These are phyloP conservation scores for Agrilus planipennis DNA, from an alignment of 1,140 invertebrate species.

Conservation along the genomic window DNA sequence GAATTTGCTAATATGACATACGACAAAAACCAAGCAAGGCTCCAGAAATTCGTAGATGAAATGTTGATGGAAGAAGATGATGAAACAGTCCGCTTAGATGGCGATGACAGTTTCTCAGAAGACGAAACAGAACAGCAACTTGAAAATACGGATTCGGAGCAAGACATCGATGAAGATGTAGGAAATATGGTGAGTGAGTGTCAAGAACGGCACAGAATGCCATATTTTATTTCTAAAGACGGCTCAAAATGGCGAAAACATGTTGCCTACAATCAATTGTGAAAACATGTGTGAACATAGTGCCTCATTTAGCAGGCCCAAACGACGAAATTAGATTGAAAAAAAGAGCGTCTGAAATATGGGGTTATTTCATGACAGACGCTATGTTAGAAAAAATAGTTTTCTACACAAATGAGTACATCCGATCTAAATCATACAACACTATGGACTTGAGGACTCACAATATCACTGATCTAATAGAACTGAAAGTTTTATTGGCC, in stretches of 20 bases:
- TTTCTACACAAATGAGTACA: not conserved
- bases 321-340: not conserved
- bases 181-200: not conserved
- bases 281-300: constrained; percentile 2
- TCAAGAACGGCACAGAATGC: not conserved
- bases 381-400: not conserved
- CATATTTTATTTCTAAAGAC: constrained; percentile 3
- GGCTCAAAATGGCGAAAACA: constrained; percentile 2
- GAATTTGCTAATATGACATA: too few relatives aligned
- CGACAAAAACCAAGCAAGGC: too few relatives aligned
- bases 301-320: constrained; percentile 2
- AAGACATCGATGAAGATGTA: constrained; percentile 1
- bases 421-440: not conserved
- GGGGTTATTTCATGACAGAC: not conserved
- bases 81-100: too few relatives aligned
- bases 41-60: too few relatives aligned
- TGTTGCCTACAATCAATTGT: not conserved
- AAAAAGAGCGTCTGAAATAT: not conserved
- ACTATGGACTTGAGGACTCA: not conserved
- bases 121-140: too few relatives aligned
- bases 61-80: too few relatives aligned
- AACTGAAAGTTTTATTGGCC: not conserved
- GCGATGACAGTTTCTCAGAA: too few relatives aligned
- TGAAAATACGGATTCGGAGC: constrained; percentile 4
- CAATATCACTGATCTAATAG: not conserved